Evolutionary conservation across 2,113 vertebrate species (phyloP).

Genomic region (Pollachius pollachius): DNA sequence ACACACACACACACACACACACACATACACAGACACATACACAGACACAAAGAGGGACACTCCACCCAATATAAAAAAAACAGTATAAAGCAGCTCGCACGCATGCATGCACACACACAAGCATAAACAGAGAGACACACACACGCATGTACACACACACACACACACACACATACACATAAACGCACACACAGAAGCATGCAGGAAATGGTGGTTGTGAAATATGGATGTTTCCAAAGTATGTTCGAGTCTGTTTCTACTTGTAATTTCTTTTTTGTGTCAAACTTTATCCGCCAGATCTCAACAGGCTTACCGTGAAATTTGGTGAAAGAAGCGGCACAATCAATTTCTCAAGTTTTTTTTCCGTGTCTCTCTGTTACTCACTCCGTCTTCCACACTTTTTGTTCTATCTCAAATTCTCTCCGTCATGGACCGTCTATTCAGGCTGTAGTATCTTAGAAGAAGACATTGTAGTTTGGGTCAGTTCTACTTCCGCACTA

Average conservation of each 20-base stretch:
- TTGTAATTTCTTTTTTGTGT: conserved; percentile 10
- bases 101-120: neutral
- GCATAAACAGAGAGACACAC: conserved; percentile 5
- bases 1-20: conserved; percentile 10
- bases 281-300: neutral
- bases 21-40: conserved; percentile 11
- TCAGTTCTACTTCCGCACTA: no score
- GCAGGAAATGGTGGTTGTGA: conserved; percentile 40
- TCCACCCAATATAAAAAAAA: no score
- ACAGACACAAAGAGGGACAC: neutral
- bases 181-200: conserved; percentile 21
- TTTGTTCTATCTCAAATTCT: neutral
- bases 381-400: neutral
- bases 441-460: neutral
- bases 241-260: conserved; percentile 25
- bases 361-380: neutral
- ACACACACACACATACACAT: conserved; percentile 11
- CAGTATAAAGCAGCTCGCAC: neutral
- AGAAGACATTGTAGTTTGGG: neutral
- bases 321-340: neutral
- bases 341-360: neutral
- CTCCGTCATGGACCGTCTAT: neutral
- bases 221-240: conserved; percentile 14
- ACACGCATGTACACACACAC: conserved; percentile 15
- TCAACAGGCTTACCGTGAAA: conserved; percentile 1